A percentile compares a stretch with the other conserved stretches of the same genome.
phyloP scores from a whole-genome alignment of 2,113 vertebrate species.

The Actenoides hombroni region DNA sequence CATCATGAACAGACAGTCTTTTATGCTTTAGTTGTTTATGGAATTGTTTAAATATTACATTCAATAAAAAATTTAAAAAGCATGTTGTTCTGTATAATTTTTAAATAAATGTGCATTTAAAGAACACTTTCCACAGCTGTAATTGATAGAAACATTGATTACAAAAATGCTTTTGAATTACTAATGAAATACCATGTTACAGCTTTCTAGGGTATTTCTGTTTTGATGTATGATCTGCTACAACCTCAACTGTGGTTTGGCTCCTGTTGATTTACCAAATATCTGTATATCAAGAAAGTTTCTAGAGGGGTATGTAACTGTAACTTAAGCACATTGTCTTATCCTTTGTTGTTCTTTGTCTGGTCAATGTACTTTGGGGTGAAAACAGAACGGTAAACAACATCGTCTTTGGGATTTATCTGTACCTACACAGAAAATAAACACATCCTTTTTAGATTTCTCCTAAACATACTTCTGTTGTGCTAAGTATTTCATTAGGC shows the following conservation, averaged over 20 bases:
- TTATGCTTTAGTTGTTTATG: constrained; percentile 19
- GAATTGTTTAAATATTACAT: constrained; percentile 35
- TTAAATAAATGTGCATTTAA: constrained; percentile 17
- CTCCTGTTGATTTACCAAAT: background rate
- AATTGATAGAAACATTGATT: background rate
- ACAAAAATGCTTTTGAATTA: background rate
- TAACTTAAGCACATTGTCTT: background rate
- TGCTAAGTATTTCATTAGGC: background rate
- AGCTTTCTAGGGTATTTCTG: background rate
- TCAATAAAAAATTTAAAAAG: constrained; percentile 41
- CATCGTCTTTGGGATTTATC: background rate
- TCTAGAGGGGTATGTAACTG: background rate
- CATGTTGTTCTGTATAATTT: constrained; percentile 21
- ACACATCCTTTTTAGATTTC: background rate
- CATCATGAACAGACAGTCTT: constrained; percentile 3
- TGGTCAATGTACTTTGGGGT: background rate
- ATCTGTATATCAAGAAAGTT: constrained; percentile 16
- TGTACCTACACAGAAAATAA: constrained; percentile 47
- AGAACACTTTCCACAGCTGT: background rate
- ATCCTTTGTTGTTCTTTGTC: background rate
- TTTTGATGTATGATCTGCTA: background rate
- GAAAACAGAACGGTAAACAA: background rate
- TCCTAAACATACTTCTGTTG: background rate
- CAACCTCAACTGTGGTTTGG: background rate
- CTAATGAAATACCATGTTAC: background rate